These are phyloP conservation scores for Platerodrilus igneus DNA, from an alignment of 2,888 invertebrate species.

Conservation along the genomic window DNA sequence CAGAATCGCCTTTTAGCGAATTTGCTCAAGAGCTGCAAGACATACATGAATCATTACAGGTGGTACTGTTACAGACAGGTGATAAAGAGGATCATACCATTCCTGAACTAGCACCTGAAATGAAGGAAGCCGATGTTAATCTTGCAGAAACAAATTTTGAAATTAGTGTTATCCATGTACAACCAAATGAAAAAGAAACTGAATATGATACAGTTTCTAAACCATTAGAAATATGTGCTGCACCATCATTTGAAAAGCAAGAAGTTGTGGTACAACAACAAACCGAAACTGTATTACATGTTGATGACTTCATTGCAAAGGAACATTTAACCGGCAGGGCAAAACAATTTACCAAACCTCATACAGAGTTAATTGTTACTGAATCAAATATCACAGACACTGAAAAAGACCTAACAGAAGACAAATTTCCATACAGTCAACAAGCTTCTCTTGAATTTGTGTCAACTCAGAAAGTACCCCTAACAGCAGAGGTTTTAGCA, in stretches of 20 bases:
- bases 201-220: slow-evolving; percentile 42
- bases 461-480: slow-evolving; percentile 57
- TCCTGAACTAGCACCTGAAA: slow-evolving; percentile 37
- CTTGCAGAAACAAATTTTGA: slow-evolving; percentile 40
- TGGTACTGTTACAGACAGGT: slow-evolving; percentile 50
- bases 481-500: slow-evolving; percentile 57
- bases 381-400: slow-evolving; percentile 55
- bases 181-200: slow-evolving; percentile 49
- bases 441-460: slow-evolving; percentile 53
- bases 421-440: slow-evolving; percentile 53
- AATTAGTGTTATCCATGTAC: slow-evolving; percentile 46
- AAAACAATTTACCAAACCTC: slow-evolving; percentile 48
- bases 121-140: slow-evolving; percentile 41
- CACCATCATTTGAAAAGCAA: slow-evolving; percentile 46
- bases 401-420: slow-evolving; percentile 47
- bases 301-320: slow-evolving; percentile 47
- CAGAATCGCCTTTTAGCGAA: slow-evolving; percentile 42
- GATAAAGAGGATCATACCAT: slow-evolving; percentile 50
- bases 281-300: slow-evolving; percentile 47
- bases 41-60: slow-evolving; percentile 52
- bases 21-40: slow-evolving; percentile 50
- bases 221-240: slow-evolving; percentile 45
- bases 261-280: slow-evolving; percentile 50
- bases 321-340: slow-evolving; percentile 48
- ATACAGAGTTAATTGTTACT: slow-evolving; percentile 52